Evolutionary conservation across 2,888 invertebrate genomes (phyloP), one percentile per base, ranked within the genome.

Genomic region (Plebejus argus): DNA sequence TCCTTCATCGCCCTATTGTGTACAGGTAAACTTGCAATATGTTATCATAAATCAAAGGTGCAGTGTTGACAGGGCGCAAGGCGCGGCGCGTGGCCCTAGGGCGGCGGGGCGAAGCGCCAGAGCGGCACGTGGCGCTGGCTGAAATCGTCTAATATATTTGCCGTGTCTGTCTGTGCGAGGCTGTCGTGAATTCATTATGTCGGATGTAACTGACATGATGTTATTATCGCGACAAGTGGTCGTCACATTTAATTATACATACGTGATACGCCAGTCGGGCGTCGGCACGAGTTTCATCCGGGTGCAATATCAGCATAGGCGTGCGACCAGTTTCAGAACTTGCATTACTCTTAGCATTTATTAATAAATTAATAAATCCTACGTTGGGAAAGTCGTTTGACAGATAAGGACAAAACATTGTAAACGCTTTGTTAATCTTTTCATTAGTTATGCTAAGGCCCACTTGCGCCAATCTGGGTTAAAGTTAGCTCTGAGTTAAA

Each of bases 31-130:
- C 10, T 18, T 4, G 66, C 6, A 28, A 28, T 6, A 66, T 66
- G 18, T 66, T 66, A 66, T 66, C 66, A 66, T 66, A 66, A 66
- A 66, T 66, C 66, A 66, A 66, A 66, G 12, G 28, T 66, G 28
- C 15, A 33, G 66, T 28, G 66, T 15, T 66, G 66, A 33, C 66
- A 66, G 28, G 66, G 66, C 28, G 66, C 66, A 23, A 23, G 66
- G 66, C 33, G 66, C 28, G 66, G 28, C 66, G 66, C 66, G 66
- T 66, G 66, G 28, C 28, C 28, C 6, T 0, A 18, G 66, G 66
- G 66, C 61, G 20, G 1, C 61, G 23, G 61, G 28, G 66, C 66
- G 28, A 28, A 33, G 28, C 61, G 23, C 12, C 23, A 61, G 61
- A 28, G 28, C 61, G 61, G 15, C 66, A 33, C 66, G 66, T 66